Percentiles rank a stretch among this genome's conserved stretches.
Conservation (phyloP, 2,888 invertebrate genomes). For the Thysanoteuthis rhombus region DNA sequence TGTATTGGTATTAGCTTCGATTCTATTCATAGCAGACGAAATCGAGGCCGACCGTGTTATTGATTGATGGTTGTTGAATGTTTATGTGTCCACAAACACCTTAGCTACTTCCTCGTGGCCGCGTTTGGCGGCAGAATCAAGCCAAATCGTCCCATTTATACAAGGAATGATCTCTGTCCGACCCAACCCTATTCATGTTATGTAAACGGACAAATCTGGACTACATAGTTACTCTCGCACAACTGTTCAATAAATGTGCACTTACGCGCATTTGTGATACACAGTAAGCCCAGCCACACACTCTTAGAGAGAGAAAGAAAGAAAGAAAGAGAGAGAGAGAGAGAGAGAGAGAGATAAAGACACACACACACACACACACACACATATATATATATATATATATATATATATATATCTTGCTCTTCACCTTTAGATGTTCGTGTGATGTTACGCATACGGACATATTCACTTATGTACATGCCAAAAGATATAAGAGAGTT, state of each 20-base stretch:
- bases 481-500: too few relatives aligned
- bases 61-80: not conserved
- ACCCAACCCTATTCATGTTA: not conserved
- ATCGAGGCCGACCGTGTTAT: not conserved
- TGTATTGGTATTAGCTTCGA: not conserved
- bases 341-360: too few relatives aligned
- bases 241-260: not conserved
- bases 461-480: too few relatives aligned
- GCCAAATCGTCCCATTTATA: not conserved
- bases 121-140: not conserved
- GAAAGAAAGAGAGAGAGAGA: too few relatives aligned
- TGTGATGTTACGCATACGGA: too few relatives aligned
- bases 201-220: not conserved
- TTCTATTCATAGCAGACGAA: not conserved
- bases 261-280: not conserved
- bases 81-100: not conserved
- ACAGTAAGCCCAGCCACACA: too few relatives aligned
- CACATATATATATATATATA: too few relatives aligned
- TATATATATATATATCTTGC: too few relatives aligned
- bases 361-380: too few relatives aligned
- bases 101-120: not conserved
- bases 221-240: not conserved
- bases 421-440: too few relatives aligned
- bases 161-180: not conserved
- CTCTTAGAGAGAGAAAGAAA: too few relatives aligned